A percentile compares a stretch with the other conserved stretches of the same genome.
Conservation (phyloP, 1,140 invertebrate species). For the Nilaparvata lugens region DNA sequence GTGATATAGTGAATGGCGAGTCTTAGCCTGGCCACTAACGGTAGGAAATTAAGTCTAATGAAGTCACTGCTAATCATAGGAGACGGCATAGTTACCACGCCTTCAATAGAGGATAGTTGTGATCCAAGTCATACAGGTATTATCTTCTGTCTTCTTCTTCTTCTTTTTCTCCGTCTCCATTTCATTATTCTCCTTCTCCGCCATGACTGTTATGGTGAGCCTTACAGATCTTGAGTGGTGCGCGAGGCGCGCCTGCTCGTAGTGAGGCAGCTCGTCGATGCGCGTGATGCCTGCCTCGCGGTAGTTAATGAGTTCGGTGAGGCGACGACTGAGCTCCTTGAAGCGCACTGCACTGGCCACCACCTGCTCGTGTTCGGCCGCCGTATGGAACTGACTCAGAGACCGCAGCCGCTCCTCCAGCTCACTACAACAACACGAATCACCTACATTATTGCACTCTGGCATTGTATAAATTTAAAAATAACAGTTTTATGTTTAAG, state of each 20-base stretch:
- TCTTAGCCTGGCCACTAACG: too few relatives aligned
- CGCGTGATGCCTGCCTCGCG: slow-evolving; percentile 68
- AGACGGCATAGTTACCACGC: too few relatives aligned
- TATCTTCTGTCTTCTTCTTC: slow-evolving; percentile 29
- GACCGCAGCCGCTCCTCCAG: slow-evolving; percentile 71
- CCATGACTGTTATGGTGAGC: background rate
- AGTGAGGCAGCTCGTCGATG: slow-evolving; percentile 72
- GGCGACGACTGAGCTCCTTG: slow-evolving; percentile 66
- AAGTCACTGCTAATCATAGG: too few relatives aligned
- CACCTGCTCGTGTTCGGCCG: slow-evolving; percentile 71
- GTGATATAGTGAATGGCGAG: too few relatives aligned
- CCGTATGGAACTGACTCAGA: slow-evolving; percentile 80
- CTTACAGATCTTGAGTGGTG: slow-evolving; percentile 24
- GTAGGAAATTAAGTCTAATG: too few relatives aligned
- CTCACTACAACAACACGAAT: slow-evolving; percentile 44
- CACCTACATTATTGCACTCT: too few relatives aligned
- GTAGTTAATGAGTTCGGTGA: slow-evolving; percentile 75
- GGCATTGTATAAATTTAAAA: too few relatives aligned
- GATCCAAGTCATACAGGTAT: too few relatives aligned
- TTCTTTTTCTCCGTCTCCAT: slow-evolving; percentile 33
- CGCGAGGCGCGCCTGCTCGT: slow-evolving; percentile 48
- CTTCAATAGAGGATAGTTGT: too few relatives aligned
- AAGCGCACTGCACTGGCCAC: slow-evolving; percentile 62
- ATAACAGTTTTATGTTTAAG: too few relatives aligned
- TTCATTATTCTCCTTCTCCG: too few relatives aligned